Base-by-base conservation (phyloP, 2,113 vertebrate species). In the Xenotilapia flavipinnis region DNA sequence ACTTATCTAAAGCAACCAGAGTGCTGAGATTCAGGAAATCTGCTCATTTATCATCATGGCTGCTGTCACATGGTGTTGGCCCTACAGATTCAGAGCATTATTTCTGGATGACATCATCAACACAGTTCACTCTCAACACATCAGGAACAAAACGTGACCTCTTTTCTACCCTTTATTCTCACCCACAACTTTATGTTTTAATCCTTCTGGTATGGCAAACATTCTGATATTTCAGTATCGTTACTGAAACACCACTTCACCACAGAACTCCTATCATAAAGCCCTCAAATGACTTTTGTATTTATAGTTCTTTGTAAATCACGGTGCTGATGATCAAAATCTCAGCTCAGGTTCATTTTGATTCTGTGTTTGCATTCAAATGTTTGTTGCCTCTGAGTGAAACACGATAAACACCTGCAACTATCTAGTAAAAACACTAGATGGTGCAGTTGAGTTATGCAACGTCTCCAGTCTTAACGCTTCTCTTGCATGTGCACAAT, bases 401-500 rank as follows among this genome's bases (percentile, higher is more conserved):
- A 3, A 5, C 14, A 3, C 15, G 56, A 45, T 28, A n/a, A 51
- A 45, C 6, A 31, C 15, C 51, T 10, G n/a, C 36, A 10, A 10
- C 15, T 49, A 7, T 19, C 15, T 7, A 28, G 14, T 7, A 38
- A n/a, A 14, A 17, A 42, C 91, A 83, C 85, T 86, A 90, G 91
- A 89, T 87, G 92, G 86, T 2, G 51, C 56, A 54, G n/a, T 87
- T 82, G 60, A 82, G 88, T 85, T 84, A 86, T 81, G 56, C 10
- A 77, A 77, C 9, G 42, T 31, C 45, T 51, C 9, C 42, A 31
- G 23, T 47, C 6, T 28, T 49, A 7, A 12, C 7, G 11, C 80
- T 31, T 1, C 13, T 15, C 0, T 54, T 11, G 49, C 53, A 2
- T 19, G 6, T 56, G 36, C 15, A 49, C 23, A 77, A 56, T 33